Base-by-base conservation (phyloP, 2,888 invertebrate species). In the Tetrapedia diversipes region DNA sequence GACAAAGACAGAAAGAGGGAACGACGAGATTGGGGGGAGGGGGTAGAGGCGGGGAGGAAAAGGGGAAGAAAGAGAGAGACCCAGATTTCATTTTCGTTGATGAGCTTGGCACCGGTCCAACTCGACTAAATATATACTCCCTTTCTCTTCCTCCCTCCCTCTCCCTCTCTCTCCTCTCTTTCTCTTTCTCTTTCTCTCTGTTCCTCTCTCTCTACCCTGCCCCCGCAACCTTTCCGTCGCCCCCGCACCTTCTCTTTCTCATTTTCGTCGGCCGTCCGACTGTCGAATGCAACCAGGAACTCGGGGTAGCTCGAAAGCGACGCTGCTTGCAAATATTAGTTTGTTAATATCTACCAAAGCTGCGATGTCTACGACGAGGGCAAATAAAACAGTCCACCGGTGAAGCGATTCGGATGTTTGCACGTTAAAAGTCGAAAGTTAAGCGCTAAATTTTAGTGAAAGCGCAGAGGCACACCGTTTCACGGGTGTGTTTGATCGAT, bases 71-170 rank as follows among this genome's bases (percentile, higher is more conserved):
- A 85, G 86, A 86, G 86, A 86, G 83, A 89, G 91, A 90, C 91
- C 91, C 89, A 91, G 91, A 91, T 91, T 91, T 91, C 91, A 91
- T 91, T 91, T 91, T 90, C 89, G 91, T 91, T 91, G 91, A 91
- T 90, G 91, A 91, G 90, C 89, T 91, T 91, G 91, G 91, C 91
- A 80, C 69, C 84, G 73, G 81, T 90, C 90, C 91, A 91, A 86
- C 85, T 79, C 86, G 87, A 90, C 91, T 91, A 91, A 91, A 91
- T 91, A 91, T 91, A 91, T 87, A 89, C 88, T 84, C 85, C 86
- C 88, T 85, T 78, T 86, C 77, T 80, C 83, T 79, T 68, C 64
- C 68, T 77, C 73, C 79, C 75, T 76, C 74, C 76, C 63, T 65
- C 45, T 68, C 68, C 53, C 51, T n/a, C n/a, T n/a, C n/a, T n/a